Conservation (phyloP, 2,797 vertebrate genomes). For the Perodicticus potto region DNA sequence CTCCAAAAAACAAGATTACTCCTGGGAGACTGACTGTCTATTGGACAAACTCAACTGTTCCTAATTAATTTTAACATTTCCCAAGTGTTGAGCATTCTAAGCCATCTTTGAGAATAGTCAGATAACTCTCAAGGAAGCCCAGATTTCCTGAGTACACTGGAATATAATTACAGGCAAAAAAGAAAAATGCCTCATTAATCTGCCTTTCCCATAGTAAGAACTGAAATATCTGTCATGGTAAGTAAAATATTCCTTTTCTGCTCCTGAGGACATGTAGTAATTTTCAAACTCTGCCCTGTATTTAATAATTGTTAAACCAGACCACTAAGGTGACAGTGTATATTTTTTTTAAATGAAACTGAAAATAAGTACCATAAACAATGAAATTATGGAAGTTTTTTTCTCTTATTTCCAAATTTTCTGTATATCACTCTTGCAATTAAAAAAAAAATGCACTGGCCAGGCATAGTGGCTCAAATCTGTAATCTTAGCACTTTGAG, state of each 20-base stretch:
- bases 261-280: conserved; percentile 49
- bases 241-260: conserved; percentile 55
- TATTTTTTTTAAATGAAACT: conserved; percentile 37
- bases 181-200: conserved; percentile 14
- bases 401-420: conserved; percentile 23
- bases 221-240: background rate
- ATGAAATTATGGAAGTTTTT: conserved; percentile 17
- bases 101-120: conserved; percentile 63
- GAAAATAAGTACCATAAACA: conserved; percentile 65
- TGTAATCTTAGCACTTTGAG: no score
- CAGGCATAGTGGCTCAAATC: no score
- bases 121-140: conserved; percentile 26
- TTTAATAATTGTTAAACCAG: conserved; percentile 52
- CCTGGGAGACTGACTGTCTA: background rate
- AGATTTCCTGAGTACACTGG: conserved; percentile 23
- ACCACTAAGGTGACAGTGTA: background rate
- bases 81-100: conserved; percentile 68
- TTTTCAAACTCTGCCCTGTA: conserved; percentile 49
- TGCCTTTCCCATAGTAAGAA: conserved; percentile 26
- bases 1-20: background rate
- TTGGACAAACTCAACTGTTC: conserved; percentile 59
- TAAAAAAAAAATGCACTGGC: background rate
- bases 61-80: conserved; percentile 74
- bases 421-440: conserved; percentile 58
- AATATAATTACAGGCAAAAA: conserved; percentile 28